Percentiles rank a stretch among this genome's conserved stretches.
These are phyloP conservation scores for Brachionus rotundiformis DNA, from an alignment of 1,140 invertebrate genomes.

Conservation along the genomic window DNA sequence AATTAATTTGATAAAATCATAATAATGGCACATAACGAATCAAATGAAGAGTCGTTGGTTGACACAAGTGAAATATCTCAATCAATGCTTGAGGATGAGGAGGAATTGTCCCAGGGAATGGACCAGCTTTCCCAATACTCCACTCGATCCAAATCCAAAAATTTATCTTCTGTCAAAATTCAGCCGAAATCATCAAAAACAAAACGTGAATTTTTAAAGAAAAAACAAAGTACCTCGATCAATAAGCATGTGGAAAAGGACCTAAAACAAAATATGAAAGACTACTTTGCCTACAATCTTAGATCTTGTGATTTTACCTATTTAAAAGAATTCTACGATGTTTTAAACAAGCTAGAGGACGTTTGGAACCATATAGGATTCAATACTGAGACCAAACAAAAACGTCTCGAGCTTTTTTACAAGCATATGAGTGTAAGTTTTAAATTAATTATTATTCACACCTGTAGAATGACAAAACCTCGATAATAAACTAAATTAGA, in stretches of 20 bases:
- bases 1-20: background rate
- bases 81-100: background rate
- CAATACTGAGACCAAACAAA: slow-evolving; percentile 1
- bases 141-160: background rate
- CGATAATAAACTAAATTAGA: no score
- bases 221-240: background rate
- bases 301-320: background rate
- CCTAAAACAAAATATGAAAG: slow-evolving; percentile 32
- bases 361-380: slow-evolving; percentile 27
- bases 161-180: background rate
- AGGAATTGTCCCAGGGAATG: background rate
- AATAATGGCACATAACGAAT: background rate
- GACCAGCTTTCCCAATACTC: background rate
- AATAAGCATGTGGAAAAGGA: slow-evolving; percentile 22
- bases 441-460: background rate
- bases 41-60: background rate
- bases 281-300: slow-evolving; percentile 16
- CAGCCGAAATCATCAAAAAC: background rate
- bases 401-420: background rate
- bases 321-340: background rate
- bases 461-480: no score
- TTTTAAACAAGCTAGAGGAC: background rate
- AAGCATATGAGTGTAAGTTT: background rate
- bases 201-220: background rate
- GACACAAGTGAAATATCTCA: background rate